Evolutionary conservation across 2,888 invertebrate species (phyloP).

Genomic region (Loripinus fragilis): DNA sequence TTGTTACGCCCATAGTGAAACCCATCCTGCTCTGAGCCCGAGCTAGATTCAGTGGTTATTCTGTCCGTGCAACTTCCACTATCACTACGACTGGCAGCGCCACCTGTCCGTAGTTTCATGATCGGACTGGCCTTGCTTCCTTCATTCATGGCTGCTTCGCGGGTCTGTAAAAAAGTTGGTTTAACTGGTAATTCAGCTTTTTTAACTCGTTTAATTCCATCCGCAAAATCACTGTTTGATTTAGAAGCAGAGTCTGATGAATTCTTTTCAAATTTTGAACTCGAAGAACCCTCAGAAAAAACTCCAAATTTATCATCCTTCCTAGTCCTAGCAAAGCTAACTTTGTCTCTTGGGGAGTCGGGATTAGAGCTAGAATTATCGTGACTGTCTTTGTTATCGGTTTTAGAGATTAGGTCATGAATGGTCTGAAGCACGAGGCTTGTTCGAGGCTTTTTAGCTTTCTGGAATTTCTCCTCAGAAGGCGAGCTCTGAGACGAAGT

Average conservation of each 20-base stretch:
- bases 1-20: constrained; percentile 61
- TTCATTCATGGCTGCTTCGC: constrained; percentile 61
- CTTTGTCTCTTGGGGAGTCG: constrained; percentile 61
- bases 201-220: constrained; percentile 29
- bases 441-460: constrained; percentile 26
- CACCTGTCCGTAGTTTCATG: constrained; percentile 54
- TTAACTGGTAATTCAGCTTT: constrained; percentile 72
- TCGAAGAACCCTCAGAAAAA: constrained; percentile 32
- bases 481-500: constrained; percentile 8
- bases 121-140: constrained; percentile 61
- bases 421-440: constrained; percentile 48
- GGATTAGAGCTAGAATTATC: constrained; percentile 63
- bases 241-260: background rate
- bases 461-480: constrained; percentile 25
- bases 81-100: constrained; percentile 31
- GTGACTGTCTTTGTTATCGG: constrained; percentile 30
- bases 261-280: constrained; percentile 17
- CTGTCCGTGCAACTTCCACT: constrained; percentile 57
- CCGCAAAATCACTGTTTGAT: background rate
- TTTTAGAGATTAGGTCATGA: constrained; percentile 44
- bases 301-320: constrained; percentile 47
- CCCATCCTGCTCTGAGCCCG: constrained; percentile 77
- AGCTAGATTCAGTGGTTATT: constrained; percentile 72
- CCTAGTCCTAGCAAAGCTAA: constrained; percentile 33
- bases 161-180: constrained; percentile 69